Base-by-base conservation (phyloP, 2,888 invertebrate genomes). In the Biston betularia region DNA sequence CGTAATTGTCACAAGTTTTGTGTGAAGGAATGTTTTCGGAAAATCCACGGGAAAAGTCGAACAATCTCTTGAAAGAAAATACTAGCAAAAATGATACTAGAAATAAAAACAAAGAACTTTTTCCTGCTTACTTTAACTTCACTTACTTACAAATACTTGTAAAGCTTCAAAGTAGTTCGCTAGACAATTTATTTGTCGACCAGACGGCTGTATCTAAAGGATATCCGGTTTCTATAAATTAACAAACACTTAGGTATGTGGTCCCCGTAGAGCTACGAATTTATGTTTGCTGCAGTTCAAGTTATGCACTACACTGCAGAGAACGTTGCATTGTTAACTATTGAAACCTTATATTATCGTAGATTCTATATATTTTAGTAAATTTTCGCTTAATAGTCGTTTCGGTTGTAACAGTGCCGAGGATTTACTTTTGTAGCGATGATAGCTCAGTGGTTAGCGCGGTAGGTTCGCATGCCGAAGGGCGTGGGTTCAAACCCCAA, bases 151-250 rank as follows among this genome's bases (percentile, higher is more conserved):
- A 24, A 2, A 24, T 24, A 15, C 12, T 60, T 50, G n/a, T 45
- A 53, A 65, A 53, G 60, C 55, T 44, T 14, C 12, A 60, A 56
- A 34, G 56, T 10, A 35, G 38, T 24, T 56, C n/a, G n/a, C 46
- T 34, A 68, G 70, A 70, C 64, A 72, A 70, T 73, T 72, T 72
- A 68, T 69, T 50, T 67, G 49, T 63, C 74, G 79, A 76, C 80
- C 78, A 83, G 86, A 81, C 85, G 79, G 73, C 77, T 74, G 83
- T 90, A 91, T 91, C 91, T 85, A 70, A 70, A 82, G 91, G 91
- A 91, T 82, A 84, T 91, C 90, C 91, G 85, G 75, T 83, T 81
- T 85, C 87, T 88, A 90, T 91, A 90, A 91, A 90, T 91, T 89
- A 88, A 82, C 78, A 65, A 75, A 77, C 76, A 76, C 75, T 81